Percentiles rank a stretch among this genome's conserved stretches.
Evolutionary conservation across 2,113 vertebrate genomes (phyloP).

Genomic region (Tetrao urogallus): DNA sequence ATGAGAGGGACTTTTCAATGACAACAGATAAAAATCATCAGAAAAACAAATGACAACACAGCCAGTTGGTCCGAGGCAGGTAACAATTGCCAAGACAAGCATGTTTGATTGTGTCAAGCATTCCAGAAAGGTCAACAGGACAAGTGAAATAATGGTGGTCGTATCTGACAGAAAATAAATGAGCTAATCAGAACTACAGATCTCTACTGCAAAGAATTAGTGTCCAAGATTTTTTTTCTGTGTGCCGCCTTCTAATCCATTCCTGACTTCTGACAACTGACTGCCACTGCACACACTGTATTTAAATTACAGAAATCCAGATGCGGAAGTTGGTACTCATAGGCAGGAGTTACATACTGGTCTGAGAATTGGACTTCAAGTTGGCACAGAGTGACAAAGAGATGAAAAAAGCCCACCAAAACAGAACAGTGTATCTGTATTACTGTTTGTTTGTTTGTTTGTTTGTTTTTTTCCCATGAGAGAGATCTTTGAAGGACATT

Average conservation of each 20-base stretch:
- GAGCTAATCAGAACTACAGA: neutral
- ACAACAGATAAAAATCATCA: neutral
- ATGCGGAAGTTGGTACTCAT: neutral
- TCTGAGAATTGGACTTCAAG: neutral
- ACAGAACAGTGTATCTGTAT: neutral
- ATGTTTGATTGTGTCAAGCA: neutral
- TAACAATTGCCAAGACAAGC: neutral
- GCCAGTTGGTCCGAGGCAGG: neutral
- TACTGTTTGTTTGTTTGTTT: no score
- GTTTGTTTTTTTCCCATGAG: no score
- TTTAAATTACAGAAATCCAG: neutral
- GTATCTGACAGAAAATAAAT: neutral
- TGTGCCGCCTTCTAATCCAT: neutral
- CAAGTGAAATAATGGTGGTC: neutral
- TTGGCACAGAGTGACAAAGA: neutral
- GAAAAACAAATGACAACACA: neutral
- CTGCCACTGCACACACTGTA: fast-evolving
- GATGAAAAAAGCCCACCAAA: neutral
- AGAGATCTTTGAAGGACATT: neutral
- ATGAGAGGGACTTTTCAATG: neutral
- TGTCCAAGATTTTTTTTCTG: neutral
- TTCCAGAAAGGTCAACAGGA: neutral
- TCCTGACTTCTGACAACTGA: neutral
- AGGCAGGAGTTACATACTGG: neutral
- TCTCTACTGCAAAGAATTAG: neutral